phyloP scores from a whole-genome alignment of 2,888 invertebrate genomes.

The Geophilus truncorum region DNA sequence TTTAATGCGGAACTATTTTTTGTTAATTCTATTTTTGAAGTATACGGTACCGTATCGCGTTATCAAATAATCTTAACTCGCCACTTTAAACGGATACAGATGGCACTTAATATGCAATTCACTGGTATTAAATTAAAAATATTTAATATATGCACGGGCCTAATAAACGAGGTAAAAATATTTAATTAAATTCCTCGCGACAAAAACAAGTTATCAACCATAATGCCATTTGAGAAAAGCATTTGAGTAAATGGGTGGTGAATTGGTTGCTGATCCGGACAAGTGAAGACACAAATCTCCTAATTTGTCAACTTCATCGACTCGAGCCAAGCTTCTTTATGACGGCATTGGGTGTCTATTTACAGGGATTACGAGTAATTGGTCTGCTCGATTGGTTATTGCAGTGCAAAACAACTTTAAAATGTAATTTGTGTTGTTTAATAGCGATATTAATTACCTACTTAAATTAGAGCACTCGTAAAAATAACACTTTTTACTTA shows the following conservation, averaged over 20 bases:
- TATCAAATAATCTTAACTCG: background rate
- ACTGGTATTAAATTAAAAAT: no score
- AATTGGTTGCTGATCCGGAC: background rate
- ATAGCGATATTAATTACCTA: no score
- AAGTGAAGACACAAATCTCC: slow-evolving; percentile 13
- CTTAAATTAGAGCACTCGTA: no score
- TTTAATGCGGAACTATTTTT: no score
- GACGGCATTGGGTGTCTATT: background rate
- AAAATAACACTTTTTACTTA: background rate
- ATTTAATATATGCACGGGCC: no score
- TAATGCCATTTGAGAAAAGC: background rate
- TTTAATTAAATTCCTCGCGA: no score
- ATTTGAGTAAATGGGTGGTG: background rate
- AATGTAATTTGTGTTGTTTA: no score
- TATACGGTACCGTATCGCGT: no score
- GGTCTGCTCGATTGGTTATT: background rate
- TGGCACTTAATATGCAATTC: no score
- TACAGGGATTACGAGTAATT: background rate
- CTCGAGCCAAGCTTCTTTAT: background rate
- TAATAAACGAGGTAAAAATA: no score
- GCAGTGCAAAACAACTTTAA: no score
- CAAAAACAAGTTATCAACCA: background rate
- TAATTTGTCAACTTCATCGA: slow-evolving; percentile 10
- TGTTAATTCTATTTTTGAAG: no score
- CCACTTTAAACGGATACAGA: background rate